Base-by-base conservation (phyloP, 2,888 invertebrate genomes). In the Eupeodes latifasciatus region DNA sequence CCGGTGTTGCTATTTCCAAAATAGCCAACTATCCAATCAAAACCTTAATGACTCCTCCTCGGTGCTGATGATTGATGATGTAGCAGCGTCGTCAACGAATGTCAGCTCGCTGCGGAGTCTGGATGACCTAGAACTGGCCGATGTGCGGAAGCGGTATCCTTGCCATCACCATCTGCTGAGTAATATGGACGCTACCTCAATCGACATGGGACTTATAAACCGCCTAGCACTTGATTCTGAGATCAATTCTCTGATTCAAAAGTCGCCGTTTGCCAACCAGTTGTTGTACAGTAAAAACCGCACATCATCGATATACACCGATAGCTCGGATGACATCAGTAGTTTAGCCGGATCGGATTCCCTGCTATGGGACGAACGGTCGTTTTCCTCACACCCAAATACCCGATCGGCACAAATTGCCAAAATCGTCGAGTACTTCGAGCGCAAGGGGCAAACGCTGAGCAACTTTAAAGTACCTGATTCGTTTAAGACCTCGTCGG, bases 401-500 rank as follows among this genome's bases (percentile, higher is more conserved):
- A 94, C 95, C 90, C 93, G 96, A 90, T 95, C 95, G 89, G 95
- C 96, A 90, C 95, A 96, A 92, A 97, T 97, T 90, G 96, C 97
- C 69, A 96, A 96, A 92, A 98, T 98, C 90, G 98, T 98, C 44
- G 97, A 98, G 91, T 98, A 98, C 93, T 98, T 98, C 93, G 98
- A 98, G 93, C 94, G 96, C 67, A 96, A 97, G 92, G 96, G 96
- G 71, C 95, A 95, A 40, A 94, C 94, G 89, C 94, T 95, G 91
- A 93, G 94, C 90, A 94, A 95, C 91, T 94, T 90, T 81, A 90
- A 93, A 91, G 92, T 92, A 91, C 92, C 92, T 91, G 93, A 93
- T 85, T 91, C 92, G 81, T 90, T 91, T 79, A 80, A 90, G 90
- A 78, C 92, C 91, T 53, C 91, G 91, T 5, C 91, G 90, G 51